Base-by-base conservation (phyloP, 2,797 vertebrate genomes). In the Ctenopoma multispine region DNA sequence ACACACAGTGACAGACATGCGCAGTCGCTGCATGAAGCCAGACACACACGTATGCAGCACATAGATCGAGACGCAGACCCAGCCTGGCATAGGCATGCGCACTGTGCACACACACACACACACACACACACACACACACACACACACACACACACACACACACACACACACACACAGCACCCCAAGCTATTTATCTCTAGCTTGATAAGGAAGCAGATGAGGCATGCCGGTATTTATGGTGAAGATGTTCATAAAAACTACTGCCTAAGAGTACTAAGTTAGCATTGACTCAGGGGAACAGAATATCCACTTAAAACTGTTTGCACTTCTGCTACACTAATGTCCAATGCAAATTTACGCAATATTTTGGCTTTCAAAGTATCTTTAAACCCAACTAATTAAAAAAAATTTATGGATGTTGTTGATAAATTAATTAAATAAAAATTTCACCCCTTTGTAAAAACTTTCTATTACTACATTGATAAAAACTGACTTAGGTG, bases 171-270 rank as follows among this genome's bases (percentile, higher is more conserved):
- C 12, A 56, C 57, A 50, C 58, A 51, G 44, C 69, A 53, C 46
- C 53, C 17, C 24, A 21, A 77, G 83, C 93, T 90, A 92, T 94
- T 92, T 89, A 92, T 92, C 91, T 90, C 78, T 64, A 77, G 84
- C 89, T 88, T 93, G 92, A 94, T 93, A 91, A 93, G 91, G 80
- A 87, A 91, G 88, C 72, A 90, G 89, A 91, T 90, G 89, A 93
- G 85, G 88, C 90, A 71, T 90, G 84, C 72, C 84, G 81, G 82
- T 90, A 93, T 93, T 94, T 92, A 93, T 91, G 90, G 88, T 84
- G 65, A 89, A 82, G 81, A 82, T 88, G 85, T 92, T 91, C 89
- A 92, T 93, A 92, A 92, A 93, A 90, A 87, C 77, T 82, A 90
- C 66, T 69, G 69, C 69, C 79, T 85, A 77, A 76, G 81, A 77